Evolutionary conservation across 2,113 vertebrate species (phyloP).

Genomic region (Brachypteracias leptosomus): DNA sequence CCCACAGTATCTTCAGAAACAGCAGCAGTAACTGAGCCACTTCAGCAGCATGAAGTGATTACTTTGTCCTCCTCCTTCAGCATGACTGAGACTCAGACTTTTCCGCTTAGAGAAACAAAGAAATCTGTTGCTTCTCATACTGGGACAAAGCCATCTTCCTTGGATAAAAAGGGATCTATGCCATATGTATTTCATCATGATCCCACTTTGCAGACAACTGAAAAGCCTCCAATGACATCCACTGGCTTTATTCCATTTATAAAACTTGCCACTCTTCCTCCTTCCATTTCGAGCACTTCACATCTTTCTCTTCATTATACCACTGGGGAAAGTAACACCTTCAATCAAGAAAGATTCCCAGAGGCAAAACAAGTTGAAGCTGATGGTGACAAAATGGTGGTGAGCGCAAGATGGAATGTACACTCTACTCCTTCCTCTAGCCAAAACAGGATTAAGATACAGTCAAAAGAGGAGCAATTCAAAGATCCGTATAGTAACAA

Average conservation of each 20-base stretch:
- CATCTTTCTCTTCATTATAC: background rate
- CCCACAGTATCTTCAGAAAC: background rate
- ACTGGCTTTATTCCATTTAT: background rate
- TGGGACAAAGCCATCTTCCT: background rate
- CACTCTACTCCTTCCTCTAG: background rate
- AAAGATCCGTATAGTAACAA: background rate
- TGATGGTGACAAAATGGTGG: background rate
- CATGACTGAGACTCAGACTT: background rate
- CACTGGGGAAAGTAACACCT: background rate
- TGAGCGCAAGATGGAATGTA: background rate
- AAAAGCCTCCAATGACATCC: background rate
- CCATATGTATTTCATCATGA: background rate
- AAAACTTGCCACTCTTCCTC: background rate
- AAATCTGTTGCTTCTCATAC: background rate
- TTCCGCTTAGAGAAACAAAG: background rate
- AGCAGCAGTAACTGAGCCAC: background rate
- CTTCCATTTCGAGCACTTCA: background rate
- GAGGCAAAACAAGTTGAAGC: background rate
- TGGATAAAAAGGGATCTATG: background rate
- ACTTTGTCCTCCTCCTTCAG: background rate
- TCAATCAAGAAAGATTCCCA: background rate
- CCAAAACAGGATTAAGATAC: background rate
- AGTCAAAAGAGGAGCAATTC: background rate
- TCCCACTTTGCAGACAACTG: background rate
- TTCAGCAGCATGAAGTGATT: background rate